phyloP scores from a whole-genome alignment of 2,888 invertebrate species.

The Pterobdella sp. region DNA sequence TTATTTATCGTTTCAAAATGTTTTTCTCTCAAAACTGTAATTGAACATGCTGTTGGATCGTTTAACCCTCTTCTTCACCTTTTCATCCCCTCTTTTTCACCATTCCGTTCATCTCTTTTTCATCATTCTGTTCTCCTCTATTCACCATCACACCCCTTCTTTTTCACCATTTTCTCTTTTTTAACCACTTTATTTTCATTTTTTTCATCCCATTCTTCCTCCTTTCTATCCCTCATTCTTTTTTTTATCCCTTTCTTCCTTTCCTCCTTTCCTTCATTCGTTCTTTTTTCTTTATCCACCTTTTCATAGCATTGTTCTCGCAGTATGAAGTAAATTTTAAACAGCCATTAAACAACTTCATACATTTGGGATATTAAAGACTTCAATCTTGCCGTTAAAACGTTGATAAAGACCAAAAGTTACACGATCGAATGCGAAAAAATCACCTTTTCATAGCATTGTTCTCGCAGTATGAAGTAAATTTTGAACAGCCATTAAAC shows the following conservation, averaged over 20 bases:
- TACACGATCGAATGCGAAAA: no score
- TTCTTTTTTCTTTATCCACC: not conserved
- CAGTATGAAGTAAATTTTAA: not conserved
- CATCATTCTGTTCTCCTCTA: not conserved
- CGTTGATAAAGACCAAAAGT: no score
- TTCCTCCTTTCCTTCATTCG: not conserved
- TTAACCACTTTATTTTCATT: not conserved
- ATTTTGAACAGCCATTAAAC: no score
- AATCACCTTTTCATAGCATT: not conserved
- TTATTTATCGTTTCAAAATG: not conserved
- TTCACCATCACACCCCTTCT: not conserved
- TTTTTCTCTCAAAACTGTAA: not conserved
- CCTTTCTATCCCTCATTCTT: not conserved
- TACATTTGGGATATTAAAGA: no score
- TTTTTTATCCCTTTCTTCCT: not conserved
- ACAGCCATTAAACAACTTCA: no score
- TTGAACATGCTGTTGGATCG: not conserved
- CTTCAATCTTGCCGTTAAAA: no score
- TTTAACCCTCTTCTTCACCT: not conserved
- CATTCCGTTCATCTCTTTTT: not conserved
- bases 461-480: not conserved
- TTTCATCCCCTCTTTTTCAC: not conserved
- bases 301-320: not conserved
- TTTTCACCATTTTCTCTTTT: not conserved
- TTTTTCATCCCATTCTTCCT: not conserved